Percentiles rank a stretch among this genome's conserved stretches.
Conservation (phyloP, 92 coral and sea anemone species). For the Paragorgia papillata region DNA sequence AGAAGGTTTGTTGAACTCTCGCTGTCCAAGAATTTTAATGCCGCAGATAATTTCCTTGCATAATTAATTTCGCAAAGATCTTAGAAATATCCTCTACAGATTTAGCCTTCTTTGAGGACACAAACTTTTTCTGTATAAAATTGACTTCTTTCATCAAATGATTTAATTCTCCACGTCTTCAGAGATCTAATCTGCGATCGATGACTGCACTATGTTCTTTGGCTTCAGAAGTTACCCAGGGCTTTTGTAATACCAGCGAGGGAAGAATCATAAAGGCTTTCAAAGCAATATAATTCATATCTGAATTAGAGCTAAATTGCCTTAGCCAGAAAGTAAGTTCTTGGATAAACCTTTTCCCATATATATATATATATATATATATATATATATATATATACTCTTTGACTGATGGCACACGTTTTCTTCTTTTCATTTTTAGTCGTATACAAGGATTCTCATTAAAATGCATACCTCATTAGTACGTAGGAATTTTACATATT, state of each 20-base stretch:
- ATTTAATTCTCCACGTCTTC: slow-evolving; percentile 47
- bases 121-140: slow-evolving; percentile 55
- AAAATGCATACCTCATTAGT: too few relatives aligned
- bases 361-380: too few relatives aligned
- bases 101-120: slow-evolving; percentile 49
- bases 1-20: slow-evolving; percentile 53
- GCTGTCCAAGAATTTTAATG: slow-evolving; percentile 51
- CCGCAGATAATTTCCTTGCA: slow-evolving; percentile 68
- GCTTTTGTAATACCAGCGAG: slow-evolving; percentile 54
- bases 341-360: slow-evolving; percentile 27
- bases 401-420: too few relatives aligned
- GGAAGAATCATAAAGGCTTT: slow-evolving; percentile 58
- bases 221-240: slow-evolving; percentile 37
- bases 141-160: slow-evolving; percentile 49
- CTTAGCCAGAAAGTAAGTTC: slow-evolving; percentile 36
- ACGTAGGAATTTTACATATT: too few relatives aligned
- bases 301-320: slow-evolving; percentile 5
- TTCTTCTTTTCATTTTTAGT: too few relatives aligned
- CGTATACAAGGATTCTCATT: too few relatives aligned
- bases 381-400: too few relatives aligned
- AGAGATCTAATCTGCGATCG: slow-evolving; percentile 18
- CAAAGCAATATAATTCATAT: slow-evolving; percentile 47
- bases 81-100: slow-evolving; percentile 52
- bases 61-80: slow-evolving; percentile 51
- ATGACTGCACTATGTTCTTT: slow-evolving; percentile 46